Percentiles rank a stretch among this genome's conserved stretches.
phyloP scores from a whole-genome alignment of 1,140 invertebrate species.

The Orussus abietinus region DNA sequence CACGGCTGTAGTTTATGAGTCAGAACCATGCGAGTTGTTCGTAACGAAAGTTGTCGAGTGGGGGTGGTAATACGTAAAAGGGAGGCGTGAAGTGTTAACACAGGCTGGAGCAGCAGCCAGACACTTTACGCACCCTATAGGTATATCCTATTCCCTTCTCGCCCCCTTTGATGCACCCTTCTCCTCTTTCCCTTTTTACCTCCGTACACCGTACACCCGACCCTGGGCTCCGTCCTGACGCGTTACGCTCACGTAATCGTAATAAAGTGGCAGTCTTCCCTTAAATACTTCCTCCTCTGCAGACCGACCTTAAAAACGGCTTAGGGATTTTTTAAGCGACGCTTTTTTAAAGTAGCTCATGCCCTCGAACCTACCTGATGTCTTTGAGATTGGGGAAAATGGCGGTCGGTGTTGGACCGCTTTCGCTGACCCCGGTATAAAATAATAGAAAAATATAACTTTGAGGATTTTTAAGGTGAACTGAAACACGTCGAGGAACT shows the following conservation, averaged over 20 bases:
- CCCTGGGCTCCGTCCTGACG: neutral
- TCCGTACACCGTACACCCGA: neutral
- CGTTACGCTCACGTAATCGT: neutral
- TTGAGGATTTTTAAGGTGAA: no score
- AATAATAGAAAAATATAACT: no score
- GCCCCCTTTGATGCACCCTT: neutral
- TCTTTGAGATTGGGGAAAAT: no score
- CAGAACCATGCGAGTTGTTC: conserved; percentile 23
- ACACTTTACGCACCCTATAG: conserved; percentile 26
- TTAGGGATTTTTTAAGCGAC: no score
- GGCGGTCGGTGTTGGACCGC: no score
- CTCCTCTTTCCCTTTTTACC: conserved; percentile 3
- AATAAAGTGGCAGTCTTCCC: neutral
- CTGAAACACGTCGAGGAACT: no score
- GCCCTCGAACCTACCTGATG: no score
- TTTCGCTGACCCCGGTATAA: no score
- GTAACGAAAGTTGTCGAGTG: conserved; percentile 14
- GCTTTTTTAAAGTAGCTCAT: no score
- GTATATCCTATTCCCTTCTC: neutral
- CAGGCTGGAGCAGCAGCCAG: conserved; percentile 24
- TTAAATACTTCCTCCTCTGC: no score
- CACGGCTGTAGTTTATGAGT: conserved; percentile 22
- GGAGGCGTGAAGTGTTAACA: conserved; percentile 35
- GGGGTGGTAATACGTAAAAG: conserved; percentile 31
- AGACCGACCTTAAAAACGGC: no score